phyloP scores from a whole-genome alignment of 2,888 invertebrate genomes.

The Heliothis peltigera region DNA sequence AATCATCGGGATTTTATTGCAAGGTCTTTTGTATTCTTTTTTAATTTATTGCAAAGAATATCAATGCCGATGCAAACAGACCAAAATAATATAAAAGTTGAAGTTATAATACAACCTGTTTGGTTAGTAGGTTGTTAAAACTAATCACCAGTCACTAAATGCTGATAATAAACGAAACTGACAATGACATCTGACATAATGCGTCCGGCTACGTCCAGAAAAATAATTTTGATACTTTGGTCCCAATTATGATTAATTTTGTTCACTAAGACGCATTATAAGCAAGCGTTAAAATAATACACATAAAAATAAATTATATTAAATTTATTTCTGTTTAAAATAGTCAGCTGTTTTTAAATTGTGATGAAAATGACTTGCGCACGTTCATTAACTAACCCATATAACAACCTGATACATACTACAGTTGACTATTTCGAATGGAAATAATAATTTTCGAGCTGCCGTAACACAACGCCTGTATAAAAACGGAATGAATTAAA shows the following conservation, averaged over 20 bases:
- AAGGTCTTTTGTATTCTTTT: no score
- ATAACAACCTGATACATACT: constrained; percentile 8
- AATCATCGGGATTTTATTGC: no score
- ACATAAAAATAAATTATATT: constrained; percentile 48
- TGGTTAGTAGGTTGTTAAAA: background rate
- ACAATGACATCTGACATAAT: constrained; percentile 33
- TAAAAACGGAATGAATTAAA: constrained; percentile 64
- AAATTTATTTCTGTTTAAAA: constrained; percentile 37
- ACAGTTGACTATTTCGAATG: constrained; percentile 34
- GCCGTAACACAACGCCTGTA: constrained; percentile 68
- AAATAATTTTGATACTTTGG: constrained; percentile 69
- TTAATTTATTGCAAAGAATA: no score
- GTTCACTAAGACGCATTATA: constrained; percentile 49
- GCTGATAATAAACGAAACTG: constrained; percentile 44
- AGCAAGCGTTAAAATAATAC: constrained; percentile 28
- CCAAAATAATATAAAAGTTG: no score
- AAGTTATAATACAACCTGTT: no score
- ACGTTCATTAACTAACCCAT: background rate
- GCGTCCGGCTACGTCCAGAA: constrained; percentile 29
- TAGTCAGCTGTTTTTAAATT: constrained; percentile 26
- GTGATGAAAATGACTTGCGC: constrained; percentile 39
- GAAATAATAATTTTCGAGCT: constrained; percentile 59
- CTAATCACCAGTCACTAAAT: background rate
- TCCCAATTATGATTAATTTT: constrained; percentile 67
- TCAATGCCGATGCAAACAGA: no score